phyloP scores from a whole-genome alignment of 1,140 invertebrate species.

The Papilio dardanus region DNA sequence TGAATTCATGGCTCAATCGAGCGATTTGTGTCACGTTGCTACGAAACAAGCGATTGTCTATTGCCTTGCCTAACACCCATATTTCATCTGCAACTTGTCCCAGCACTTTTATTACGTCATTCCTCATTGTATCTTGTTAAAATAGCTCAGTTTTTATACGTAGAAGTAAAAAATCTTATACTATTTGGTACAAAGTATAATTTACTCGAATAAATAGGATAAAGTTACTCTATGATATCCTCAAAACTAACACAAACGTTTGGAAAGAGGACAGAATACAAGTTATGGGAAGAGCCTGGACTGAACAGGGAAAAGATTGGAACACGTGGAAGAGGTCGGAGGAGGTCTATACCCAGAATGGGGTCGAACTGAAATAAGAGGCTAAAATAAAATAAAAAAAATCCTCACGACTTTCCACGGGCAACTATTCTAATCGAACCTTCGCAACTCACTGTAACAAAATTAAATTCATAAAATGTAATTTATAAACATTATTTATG shows the following conservation, averaged over 20 bases:
- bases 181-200: neutral
- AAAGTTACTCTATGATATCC: too few relatives aligned
- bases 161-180: neutral
- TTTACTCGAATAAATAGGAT: neutral
- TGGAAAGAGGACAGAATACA: too few relatives aligned
- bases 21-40: slow-evolving; percentile 19
- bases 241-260: too few relatives aligned
- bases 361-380: too few relatives aligned
- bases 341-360: too few relatives aligned
- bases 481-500: neutral
- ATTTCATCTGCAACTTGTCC: slow-evolving; percentile 21
- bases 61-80: slow-evolving; percentile 8
- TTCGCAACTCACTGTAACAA: neutral
- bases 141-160: slow-evolving; percentile 1
- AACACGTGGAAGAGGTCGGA: too few relatives aligned
- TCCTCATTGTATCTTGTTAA: slow-evolving; percentile 1
- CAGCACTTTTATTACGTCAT: slow-evolving; percentile 4
- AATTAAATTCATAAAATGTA: neutral
- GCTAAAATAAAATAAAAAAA: too few relatives aligned
- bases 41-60: slow-evolving; percentile 26
- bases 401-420: too few relatives aligned
- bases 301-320: too few relatives aligned
- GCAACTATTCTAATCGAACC: neutral
- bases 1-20: slow-evolving; percentile 26
- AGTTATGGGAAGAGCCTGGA: too few relatives aligned